A percentile compares a stretch with the other conserved stretches of the same genome.
Conservation (phyloP, 2,797 vertebrate species). For the Clarias fuscus region DNA sequence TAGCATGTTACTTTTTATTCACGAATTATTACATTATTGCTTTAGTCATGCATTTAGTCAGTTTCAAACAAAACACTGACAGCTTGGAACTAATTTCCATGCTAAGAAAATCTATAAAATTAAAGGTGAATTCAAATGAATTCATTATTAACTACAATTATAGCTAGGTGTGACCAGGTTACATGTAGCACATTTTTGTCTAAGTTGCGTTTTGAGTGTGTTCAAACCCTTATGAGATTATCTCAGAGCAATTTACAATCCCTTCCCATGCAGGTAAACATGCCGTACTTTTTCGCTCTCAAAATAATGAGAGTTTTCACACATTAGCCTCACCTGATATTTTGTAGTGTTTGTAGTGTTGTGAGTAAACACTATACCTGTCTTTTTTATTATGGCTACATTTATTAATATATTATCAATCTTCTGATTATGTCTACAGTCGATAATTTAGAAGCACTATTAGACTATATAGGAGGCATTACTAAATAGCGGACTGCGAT, state of each 20-base stretch:
- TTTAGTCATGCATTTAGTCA: not conserved
- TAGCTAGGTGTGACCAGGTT: not conserved
- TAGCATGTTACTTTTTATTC: not conserved
- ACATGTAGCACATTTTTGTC: not conserved
- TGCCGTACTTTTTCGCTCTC: constrained; percentile 4
- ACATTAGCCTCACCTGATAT: not conserved
- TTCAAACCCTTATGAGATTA: constrained; percentile 22
- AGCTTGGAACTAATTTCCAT: not conserved
- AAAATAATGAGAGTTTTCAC: constrained; percentile 6
- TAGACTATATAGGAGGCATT: no score
- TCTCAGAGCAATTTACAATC: not conserved
- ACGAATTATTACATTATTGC: not conserved
- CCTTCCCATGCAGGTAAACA: not conserved
- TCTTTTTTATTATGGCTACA: not conserved
- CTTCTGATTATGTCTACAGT: not conserved
- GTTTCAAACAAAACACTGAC: not conserved
- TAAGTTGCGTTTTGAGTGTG: not conserved
- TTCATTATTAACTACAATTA: not conserved
- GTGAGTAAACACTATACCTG: not conserved
- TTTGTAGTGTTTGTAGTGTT: not conserved
- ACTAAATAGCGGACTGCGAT: no score
- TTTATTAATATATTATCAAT: not conserved
- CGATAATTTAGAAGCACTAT: not conserved
- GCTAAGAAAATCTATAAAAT: not conserved
- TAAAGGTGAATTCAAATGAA: not conserved